These are phyloP conservation scores for Periplaneta americana DNA, from an alignment of 1,140 invertebrate species.

Conservation along the genomic window DNA sequence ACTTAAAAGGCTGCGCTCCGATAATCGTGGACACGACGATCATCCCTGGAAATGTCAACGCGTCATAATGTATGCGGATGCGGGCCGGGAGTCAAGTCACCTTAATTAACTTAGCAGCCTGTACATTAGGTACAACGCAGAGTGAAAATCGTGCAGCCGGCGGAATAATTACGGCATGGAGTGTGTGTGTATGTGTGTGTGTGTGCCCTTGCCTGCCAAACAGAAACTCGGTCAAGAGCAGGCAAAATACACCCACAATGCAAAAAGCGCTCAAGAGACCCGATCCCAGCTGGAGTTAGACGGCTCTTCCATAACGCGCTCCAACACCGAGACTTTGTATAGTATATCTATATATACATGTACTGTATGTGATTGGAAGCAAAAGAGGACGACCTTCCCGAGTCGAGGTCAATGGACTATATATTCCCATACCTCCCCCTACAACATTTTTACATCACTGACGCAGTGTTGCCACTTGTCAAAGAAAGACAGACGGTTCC, in stretches of 20 bases:
- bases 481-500: not conserved
- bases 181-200: not conserved
- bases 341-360: not conserved
- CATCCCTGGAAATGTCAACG: too few relatives aligned
- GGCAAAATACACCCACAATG: not conserved
- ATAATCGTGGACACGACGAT: too few relatives aligned
- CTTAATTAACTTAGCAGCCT: not conserved
- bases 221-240: conserved; percentile 18
- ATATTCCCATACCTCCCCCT: not conserved
- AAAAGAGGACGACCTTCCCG: not conserved
- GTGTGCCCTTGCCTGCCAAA: not conserved
- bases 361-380: not conserved
- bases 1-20: too few relatives aligned
- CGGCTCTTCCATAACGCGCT: not conserved
- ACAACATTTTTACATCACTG: not conserved
- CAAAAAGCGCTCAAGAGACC: not conserved
- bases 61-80: not conserved
- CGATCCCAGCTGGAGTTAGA: not conserved
- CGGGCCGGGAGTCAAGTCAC: too few relatives aligned
- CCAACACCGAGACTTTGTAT: not conserved
- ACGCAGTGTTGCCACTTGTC: not conserved
- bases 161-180: conserved; percentile 8
- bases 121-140: not conserved
- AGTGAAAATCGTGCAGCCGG: conserved; percentile 7
- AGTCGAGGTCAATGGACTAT: not conserved